Percentiles rank a stretch among this genome's conserved stretches.
Evolutionary conservation across 1,140 invertebrate genomes (phyloP).

Genomic region (Subanguina moxae): DNA sequence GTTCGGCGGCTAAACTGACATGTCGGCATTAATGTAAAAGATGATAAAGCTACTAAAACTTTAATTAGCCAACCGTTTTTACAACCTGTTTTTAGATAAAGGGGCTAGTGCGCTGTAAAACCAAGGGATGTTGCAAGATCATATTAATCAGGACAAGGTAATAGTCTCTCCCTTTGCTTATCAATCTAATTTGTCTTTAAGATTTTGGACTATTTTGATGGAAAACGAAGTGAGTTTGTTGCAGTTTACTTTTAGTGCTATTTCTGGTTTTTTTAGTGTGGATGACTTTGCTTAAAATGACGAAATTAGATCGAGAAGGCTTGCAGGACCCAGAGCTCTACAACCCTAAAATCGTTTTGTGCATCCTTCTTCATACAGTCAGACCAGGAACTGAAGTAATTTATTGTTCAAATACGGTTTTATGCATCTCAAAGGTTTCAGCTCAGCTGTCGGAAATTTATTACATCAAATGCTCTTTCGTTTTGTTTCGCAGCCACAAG

Average conservation of each 20-base stretch:
- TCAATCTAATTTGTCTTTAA: conserved; percentile 12
- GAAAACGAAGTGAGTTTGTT: conserved; percentile 25
- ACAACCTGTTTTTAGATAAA: no score
- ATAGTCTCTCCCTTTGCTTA: not conserved
- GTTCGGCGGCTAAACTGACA: no score
- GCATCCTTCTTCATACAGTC: conserved; percentile 34
- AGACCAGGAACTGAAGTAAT: conserved; percentile 42
- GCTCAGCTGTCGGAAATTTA: conserved; percentile 36
- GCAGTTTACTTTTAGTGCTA: no score
- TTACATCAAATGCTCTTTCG: conserved; percentile 40
- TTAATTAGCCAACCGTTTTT: no score
- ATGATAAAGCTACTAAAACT: no score
- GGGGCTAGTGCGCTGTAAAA: not conserved
- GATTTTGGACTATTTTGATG: conserved; percentile 38
- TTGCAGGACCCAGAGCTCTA: conserved; percentile 26
- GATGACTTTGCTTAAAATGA: conserved; percentile 8
- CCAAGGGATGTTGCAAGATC: conserved; percentile 3
- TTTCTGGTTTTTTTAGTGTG: no score
- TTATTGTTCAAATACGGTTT: no score
- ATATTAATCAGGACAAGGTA: conserved; percentile 6
- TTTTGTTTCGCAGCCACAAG: conserved; percentile 47
- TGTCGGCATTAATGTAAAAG: no score
- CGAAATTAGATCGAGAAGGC: not conserved
- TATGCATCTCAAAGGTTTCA: conserved; percentile 17
- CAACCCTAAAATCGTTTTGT: conserved; percentile 42